Evolutionary conservation across 1,140 invertebrate species (phyloP).

Genomic region (Pachyrhynchus sulphureomaculatus): DNA sequence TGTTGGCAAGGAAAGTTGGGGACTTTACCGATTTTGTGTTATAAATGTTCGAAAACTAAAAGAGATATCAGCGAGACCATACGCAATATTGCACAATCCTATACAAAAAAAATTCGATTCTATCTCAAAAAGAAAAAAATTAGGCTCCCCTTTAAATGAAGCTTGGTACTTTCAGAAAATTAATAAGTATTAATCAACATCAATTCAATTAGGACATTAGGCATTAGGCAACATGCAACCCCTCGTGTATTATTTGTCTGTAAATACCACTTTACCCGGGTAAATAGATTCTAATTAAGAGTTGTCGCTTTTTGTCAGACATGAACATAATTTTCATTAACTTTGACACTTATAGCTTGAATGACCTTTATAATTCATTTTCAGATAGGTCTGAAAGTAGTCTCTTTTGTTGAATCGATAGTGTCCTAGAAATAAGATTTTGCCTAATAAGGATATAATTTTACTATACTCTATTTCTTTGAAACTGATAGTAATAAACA

Average conservation of each 20-base stretch:
- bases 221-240: constrained; percentile 4
- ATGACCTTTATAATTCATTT: not conserved
- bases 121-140: too few species aligned
- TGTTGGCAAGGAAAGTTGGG: too few species aligned
- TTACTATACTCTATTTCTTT: too few species aligned
- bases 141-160: too few species aligned
- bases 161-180: constrained; percentile 14
- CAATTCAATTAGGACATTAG: constrained; percentile 19
- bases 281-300: constrained; percentile 15
- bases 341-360: not conserved
- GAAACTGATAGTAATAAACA: too few species aligned
- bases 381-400: not conserved
- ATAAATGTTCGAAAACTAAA: too few species aligned
- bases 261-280: constrained; percentile 3
- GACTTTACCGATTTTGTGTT: too few species aligned
- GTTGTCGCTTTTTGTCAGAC: constrained; percentile 6
- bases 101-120: too few species aligned
- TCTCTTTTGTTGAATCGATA: not conserved
- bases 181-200: constrained; percentile 10
- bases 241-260: constrained; percentile 9
- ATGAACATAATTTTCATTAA: constrained; percentile 13
- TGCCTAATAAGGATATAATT: too few species aligned
- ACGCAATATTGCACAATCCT: too few species aligned
- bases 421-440: not conserved
- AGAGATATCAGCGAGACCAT: too few species aligned